These are phyloP conservation scores for Idaea aversata DNA, from an alignment of 2,888 invertebrate genomes.

Conservation along the genomic window DNA sequence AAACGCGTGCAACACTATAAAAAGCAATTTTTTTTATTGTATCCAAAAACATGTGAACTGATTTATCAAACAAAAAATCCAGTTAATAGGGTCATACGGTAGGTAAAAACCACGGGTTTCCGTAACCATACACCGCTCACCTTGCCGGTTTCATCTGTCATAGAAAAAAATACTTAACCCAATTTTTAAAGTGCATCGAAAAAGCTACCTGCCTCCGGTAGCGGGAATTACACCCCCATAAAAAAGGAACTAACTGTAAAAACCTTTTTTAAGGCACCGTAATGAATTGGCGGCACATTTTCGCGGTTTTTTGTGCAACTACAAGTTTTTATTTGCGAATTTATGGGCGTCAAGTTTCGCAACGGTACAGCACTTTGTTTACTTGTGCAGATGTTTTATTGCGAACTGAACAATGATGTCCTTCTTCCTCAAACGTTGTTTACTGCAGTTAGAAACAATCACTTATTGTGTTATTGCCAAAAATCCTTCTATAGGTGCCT, in stretches of 20 bases:
- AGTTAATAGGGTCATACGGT: slow-evolving; percentile 70
- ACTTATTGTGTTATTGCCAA: slow-evolving; percentile 25
- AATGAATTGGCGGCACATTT: slow-evolving; percentile 48
- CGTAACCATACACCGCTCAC: slow-evolving; percentile 76
- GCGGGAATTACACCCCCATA: slow-evolving; percentile 57
- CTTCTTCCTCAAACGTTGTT: slow-evolving; percentile 41
- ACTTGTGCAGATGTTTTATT: slow-evolving; percentile 55
- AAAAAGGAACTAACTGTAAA: slow-evolving; percentile 61
- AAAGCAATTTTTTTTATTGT: slow-evolving; percentile 26
- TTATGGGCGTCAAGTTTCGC: slow-evolving; percentile 56
- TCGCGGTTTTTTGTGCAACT: slow-evolving; percentile 51
- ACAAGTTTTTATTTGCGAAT: slow-evolving; percentile 57
- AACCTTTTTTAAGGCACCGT: slow-evolving; percentile 42
- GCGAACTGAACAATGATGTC: slow-evolving; percentile 33
- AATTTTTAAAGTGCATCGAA: slow-evolving; percentile 64
- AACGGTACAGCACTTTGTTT: slow-evolving; percentile 65
- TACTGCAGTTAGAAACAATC: slow-evolving; percentile 46
- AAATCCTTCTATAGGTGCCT: neutral
- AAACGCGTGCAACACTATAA: neutral
- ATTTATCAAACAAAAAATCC: slow-evolving; percentile 52
- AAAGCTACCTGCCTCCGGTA: slow-evolving; percentile 72
- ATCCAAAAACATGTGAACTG: slow-evolving; percentile 54
- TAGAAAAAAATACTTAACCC: slow-evolving; percentile 68
- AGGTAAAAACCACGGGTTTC: slow-evolving; percentile 67
- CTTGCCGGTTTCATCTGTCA: slow-evolving; percentile 68